These are phyloP conservation scores for Todiramphus chloris DNA, from an alignment of 2,113 vertebrate species.

Conservation along the genomic window DNA sequence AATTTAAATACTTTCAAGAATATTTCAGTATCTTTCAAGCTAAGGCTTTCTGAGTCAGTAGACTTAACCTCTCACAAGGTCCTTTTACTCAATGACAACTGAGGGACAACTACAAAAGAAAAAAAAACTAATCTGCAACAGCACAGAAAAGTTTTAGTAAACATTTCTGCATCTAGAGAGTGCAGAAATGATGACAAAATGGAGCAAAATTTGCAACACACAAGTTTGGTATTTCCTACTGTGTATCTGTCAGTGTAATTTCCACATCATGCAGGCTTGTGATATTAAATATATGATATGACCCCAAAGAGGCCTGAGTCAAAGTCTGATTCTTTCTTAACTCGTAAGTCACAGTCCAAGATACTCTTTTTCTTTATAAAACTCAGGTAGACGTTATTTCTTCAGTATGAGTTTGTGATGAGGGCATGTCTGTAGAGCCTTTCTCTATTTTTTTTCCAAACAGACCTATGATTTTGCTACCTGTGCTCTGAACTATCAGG, in stretches of 20 bases:
- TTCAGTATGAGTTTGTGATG: neutral
- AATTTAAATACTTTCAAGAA: neutral
- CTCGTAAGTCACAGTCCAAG: neutral
- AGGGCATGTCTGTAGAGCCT: neutral
- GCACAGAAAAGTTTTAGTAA: neutral
- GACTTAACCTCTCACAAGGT: neutral
- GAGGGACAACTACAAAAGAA: neutral
- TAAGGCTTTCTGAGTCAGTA: neutral
- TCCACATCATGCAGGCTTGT: accelerated
- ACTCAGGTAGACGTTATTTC: neutral
- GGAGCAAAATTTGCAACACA: neutral
- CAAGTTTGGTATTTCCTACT: neutral
- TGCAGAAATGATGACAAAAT: neutral
- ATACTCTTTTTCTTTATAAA: neutral
- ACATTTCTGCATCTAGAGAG: neutral
- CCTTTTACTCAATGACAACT: neutral
- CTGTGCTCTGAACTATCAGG: neutral
- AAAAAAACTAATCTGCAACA: neutral
- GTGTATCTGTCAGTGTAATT: neutral
- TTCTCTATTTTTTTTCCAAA: neutral
- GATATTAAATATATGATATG: accelerated
- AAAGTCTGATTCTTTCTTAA: neutral
- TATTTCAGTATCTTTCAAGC: neutral
- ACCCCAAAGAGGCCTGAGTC: neutral
- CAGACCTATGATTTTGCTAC: neutral